A percentile compares a stretch with the other conserved stretches of the same genome.
These are phyloP conservation scores for Andricus quercusramuli DNA, from an alignment of 2,888 invertebrate genomes.

Conservation along the genomic window DNA sequence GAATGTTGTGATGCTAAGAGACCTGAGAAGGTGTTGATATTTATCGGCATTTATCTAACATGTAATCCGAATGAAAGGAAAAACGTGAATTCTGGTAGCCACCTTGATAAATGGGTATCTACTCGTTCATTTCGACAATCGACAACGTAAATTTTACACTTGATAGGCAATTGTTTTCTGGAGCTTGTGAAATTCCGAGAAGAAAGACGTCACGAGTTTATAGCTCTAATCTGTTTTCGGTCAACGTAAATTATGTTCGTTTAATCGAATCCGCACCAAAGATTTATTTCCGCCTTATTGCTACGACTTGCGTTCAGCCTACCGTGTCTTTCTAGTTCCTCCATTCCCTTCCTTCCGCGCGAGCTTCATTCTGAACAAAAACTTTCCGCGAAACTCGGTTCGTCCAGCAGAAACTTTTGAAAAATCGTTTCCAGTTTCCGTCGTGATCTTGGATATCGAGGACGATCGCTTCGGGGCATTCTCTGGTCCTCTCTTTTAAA, in stretches of 20 bases:
- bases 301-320: slow-evolving; percentile 62
- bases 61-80: slow-evolving; percentile 8
- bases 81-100: slow-evolving; percentile 3
- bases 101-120: slow-evolving; percentile 13
- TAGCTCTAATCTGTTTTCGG: slow-evolving; percentile 45
- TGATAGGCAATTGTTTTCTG: slow-evolving; percentile 40
- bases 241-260: slow-evolving; percentile 70
- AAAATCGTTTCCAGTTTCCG: slow-evolving; percentile 63
- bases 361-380: slow-evolving; percentile 43
- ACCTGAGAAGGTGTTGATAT: not conserved
- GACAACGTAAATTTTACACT: slow-evolving; percentile 31
- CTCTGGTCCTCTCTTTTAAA: slow-evolving; percentile 24
- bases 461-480: slow-evolving; percentile 45
- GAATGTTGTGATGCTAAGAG: too few relatives aligned
- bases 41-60: not conserved
- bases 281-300: slow-evolving; percentile 76
- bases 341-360: slow-evolving; percentile 47
- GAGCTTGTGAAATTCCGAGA: slow-evolving; percentile 26
- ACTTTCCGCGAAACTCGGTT: slow-evolving; percentile 56
- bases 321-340: slow-evolving; percentile 42
- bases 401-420: slow-evolving; percentile 67
- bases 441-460: slow-evolving; percentile 60
- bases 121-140: slow-evolving; percentile 31
- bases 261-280: slow-evolving; percentile 72
- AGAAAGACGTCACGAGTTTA: slow-evolving; percentile 9